Evolutionary conservation across 1,140 invertebrate species (phyloP).

Genomic region (Bombus fervidus): DNA sequence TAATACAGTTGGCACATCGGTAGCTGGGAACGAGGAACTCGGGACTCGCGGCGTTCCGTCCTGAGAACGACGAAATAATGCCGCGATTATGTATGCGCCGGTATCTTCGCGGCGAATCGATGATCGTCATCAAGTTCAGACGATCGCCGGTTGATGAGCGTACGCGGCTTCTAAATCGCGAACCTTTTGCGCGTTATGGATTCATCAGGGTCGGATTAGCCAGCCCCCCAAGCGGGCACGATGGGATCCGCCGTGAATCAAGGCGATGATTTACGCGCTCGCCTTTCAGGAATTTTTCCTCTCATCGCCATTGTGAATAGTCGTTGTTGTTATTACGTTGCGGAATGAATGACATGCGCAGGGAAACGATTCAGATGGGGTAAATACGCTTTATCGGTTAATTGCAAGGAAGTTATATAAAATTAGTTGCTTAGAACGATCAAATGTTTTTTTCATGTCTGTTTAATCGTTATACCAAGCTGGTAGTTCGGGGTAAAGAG

Average conservation of each 20-base stretch:
- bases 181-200: slow-evolving; percentile 44
- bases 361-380: background rate
- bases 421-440: background rate
- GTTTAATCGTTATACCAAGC: background rate
- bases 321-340: background rate
- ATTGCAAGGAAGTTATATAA: background rate
- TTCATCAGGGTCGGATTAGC: slow-evolving; percentile 18
- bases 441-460: background rate
- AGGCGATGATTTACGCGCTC: slow-evolving; percentile 7
- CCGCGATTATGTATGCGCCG: slow-evolving; percentile 54
- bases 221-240: background rate
- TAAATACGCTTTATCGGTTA: background rate
- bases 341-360: background rate
- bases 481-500: background rate
- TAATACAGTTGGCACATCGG: slow-evolving; percentile 68
- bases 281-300: background rate
- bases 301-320: background rate
- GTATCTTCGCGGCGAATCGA: slow-evolving; percentile 62
- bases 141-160: slow-evolving; percentile 10
- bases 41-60: slow-evolving; percentile 20
- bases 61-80: slow-evolving; percentile 72
- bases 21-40: slow-evolving; percentile 69
- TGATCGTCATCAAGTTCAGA: slow-evolving; percentile 61
- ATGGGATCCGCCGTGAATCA: background rate
- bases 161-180: slow-evolving; percentile 28